Conservation (phyloP, 2,888 invertebrate genomes). For the Agriotes lineatus region DNA sequence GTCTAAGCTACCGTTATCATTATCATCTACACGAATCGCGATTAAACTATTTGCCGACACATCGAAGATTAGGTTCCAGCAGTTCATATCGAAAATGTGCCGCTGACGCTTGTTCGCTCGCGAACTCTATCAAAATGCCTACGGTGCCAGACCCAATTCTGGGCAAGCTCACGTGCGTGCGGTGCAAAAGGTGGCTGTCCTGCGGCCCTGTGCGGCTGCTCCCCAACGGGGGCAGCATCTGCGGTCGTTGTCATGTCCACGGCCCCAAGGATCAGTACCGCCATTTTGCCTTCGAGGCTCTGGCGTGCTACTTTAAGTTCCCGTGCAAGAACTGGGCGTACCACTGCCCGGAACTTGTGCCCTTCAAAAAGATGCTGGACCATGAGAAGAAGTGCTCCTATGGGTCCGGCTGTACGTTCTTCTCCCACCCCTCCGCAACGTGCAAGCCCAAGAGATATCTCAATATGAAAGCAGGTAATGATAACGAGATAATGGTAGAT, state of each 20-base stretch:
- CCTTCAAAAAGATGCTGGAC: constrained; percentile 57
- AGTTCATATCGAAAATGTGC: neutral
- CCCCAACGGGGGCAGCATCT: constrained; percentile 57
- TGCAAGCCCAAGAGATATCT: constrained; percentile 54
- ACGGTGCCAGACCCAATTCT: constrained; percentile 49
- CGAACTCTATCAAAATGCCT: constrained; percentile 26
- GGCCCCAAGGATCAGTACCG: constrained; percentile 47
- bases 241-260: constrained; percentile 58
- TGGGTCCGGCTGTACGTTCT: constrained; percentile 51
- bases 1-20: neutral
- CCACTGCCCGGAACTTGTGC: constrained; percentile 56
- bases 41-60: neutral
- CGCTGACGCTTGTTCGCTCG: neutral
- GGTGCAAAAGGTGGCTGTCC: constrained; percentile 58
- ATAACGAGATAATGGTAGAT: no score
- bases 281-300: constrained; percentile 59
- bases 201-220: constrained; percentile 60
- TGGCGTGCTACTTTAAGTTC: constrained; percentile 60
- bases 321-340: constrained; percentile 60
- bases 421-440: constrained; percentile 54
- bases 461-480: constrained; percentile 54
- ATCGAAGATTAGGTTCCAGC: neutral
- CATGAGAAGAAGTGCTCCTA: constrained; percentile 61
- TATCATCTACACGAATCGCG: no score
- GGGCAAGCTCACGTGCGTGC: constrained; percentile 55